Conservation (phyloP, 2,888 invertebrate genomes). For the Acrocyrtus sp. region DNA sequence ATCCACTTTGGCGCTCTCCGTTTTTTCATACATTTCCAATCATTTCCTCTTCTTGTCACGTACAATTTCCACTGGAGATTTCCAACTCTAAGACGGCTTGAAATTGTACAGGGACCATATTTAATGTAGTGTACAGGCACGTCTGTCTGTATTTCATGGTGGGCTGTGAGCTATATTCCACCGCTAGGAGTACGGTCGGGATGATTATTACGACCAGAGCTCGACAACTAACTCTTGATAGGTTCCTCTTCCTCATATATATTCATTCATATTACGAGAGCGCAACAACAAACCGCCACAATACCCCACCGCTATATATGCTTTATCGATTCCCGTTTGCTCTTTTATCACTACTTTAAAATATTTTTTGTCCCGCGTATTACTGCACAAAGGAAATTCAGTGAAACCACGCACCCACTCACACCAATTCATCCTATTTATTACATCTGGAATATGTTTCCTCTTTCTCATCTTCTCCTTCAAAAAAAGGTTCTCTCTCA, state of each 20-base stretch:
- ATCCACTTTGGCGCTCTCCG: constrained; percentile 41
- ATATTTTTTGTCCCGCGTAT: constrained; percentile 26
- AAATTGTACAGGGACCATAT: constrained; percentile 56
- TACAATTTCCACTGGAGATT: constrained; percentile 55
- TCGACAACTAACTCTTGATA: constrained; percentile 35
- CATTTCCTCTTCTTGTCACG: constrained; percentile 56
- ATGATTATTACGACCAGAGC: constrained; percentile 28
- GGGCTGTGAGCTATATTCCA: too few species aligned
- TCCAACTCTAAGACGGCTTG: constrained; percentile 56
- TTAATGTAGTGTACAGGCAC: constrained; percentile 55
- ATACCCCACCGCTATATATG: constrained; percentile 6
- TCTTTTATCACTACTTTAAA: constrained; percentile 40
- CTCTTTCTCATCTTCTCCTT: too few species aligned
- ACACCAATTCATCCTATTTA: constrained; percentile 11
- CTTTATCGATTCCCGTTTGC: constrained; percentile 30
- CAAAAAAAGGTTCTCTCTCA: too few species aligned
- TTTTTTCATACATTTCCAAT: constrained; percentile 49
- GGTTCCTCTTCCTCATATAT: constrained; percentile 21
- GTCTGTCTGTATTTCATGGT: constrained; percentile 44
- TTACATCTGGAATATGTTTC: constrained; percentile 22
- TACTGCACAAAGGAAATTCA: background rate
- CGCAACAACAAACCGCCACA: constrained; percentile 14
- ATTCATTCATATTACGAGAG: constrained; percentile 35
- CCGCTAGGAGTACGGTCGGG: too few species aligned
- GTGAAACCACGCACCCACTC: background rate